Base-by-base conservation (phyloP, 2,797 vertebrate genomes). In the Aeoliscus strigatus region DNA sequence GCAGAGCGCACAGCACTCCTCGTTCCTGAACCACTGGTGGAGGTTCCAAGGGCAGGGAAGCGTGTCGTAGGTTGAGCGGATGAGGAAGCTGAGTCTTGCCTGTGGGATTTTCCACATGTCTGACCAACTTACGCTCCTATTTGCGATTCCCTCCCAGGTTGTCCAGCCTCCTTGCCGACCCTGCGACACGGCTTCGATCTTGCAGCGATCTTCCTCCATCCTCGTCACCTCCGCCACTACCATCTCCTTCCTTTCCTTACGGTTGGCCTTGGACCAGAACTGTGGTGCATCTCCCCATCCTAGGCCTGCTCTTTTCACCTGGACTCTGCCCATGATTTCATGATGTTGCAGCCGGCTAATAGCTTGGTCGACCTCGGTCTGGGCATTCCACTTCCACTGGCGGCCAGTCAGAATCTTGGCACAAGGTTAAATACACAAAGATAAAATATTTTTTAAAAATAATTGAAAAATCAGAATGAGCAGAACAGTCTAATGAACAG, bases 301-400 rank as follows among this genome's bases (percentile, higher is more conserved):
- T 2, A 51, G 39, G 1, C 27, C 61, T 59, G 50, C 6, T 6
- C 18, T 37, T 45, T 45, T 27, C 18, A 17, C 8, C 23, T 50
- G 39, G 39, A 46, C 35, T 8, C 34, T 53, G 18, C 43, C 26
- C 0, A 53, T 3, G 8, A 44, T 12, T 2, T 45, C 29, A 29
- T 36, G 10, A 10, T 45, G 39, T 12, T 62, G 29, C n/a, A 54
- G 28, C 8, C 18, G 15, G n/a, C 17, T 24, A 12, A 52, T 16
- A 2, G 40, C 30, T 34, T 29, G 15, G 13, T 54, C 11, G 0
- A 24, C 40, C 10, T 46, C n/a, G 2, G 30, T 9, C 4, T 59
- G 18, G 34, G 43, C 30, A 2, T 50, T 51, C 18, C 40, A 46
- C n/a, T n/a, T n/a, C n/a, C n/a, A n/a, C n/a, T n/a, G n/a, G n/a